Conservation (phyloP, 2,888 invertebrate genomes). For the Hypomecis atomaria region DNA sequence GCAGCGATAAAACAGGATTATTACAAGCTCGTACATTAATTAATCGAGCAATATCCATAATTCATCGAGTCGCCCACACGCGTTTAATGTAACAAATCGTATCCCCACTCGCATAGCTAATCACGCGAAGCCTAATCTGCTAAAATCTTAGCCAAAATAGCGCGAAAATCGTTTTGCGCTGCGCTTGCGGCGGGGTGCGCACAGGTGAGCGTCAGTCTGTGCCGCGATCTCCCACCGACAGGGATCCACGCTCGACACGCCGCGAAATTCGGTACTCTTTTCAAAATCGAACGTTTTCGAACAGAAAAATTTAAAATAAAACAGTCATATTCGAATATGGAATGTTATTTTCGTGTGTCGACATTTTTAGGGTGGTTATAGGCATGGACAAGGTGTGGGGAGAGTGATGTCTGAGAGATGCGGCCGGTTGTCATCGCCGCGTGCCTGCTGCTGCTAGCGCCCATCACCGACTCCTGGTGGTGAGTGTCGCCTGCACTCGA, state of each 20-base stretch:
- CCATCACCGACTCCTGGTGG: conserved; percentile 95
- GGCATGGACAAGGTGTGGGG: conserved; percentile 59
- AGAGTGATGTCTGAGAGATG: conserved; percentile 85
- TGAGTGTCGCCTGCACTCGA: conserved; percentile 77
- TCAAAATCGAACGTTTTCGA: conserved; percentile 62
- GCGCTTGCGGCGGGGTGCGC: conserved; percentile 75
- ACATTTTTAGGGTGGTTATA: conserved; percentile 48
- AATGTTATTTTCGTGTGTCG: conserved; percentile 39
- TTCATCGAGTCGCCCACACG: conserved; percentile 74
- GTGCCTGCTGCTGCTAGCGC: conserved; percentile 93
- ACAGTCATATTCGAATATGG: conserved; percentile 36
- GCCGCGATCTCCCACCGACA: conserved; percentile 79
- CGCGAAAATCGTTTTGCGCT: conserved; percentile 81
- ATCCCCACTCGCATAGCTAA: conserved; percentile 72
- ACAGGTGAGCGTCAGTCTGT: conserved; percentile 79
- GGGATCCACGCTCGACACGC: conserved; percentile 76
- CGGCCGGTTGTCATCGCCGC: conserved; percentile 92
- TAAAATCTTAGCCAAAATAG: conserved; percentile 84
- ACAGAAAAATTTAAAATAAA: conserved; percentile 42
- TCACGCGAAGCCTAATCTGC: conserved; percentile 80
- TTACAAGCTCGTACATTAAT: conserved; percentile 59
- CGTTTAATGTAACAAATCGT: conserved; percentile 59
- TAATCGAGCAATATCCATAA: conserved; percentile 65
- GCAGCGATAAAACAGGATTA: conserved; percentile 62
- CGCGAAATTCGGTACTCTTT: conserved; percentile 73